These are phyloP conservation scores for Piprites chloris DNA, from an alignment of 2,113 vertebrate species.

Conservation along the genomic window DNA sequence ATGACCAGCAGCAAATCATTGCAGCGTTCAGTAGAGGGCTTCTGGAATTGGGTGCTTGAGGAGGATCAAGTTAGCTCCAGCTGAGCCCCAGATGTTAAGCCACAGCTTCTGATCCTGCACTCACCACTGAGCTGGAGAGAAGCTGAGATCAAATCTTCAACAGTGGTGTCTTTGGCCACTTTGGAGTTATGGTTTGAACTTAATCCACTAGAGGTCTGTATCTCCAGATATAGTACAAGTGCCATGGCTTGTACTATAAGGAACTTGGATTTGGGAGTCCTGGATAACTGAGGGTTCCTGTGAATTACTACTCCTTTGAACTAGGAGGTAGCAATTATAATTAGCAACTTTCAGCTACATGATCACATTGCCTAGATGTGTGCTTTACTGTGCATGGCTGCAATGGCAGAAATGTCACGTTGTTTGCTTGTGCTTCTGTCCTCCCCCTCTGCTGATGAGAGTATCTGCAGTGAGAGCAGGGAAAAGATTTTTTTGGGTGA, in stretches of 20 bases:
- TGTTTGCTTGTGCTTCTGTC: background rate
- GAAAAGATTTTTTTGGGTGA: background rate
- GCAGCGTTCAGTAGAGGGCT: background rate
- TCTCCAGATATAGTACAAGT: too few relatives aligned
- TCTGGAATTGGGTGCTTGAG: background rate
- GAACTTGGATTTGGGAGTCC: background rate
- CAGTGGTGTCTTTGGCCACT: background rate
- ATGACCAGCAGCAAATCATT: background rate
- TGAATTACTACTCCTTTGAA: background rate
- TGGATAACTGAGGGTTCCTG: background rate
- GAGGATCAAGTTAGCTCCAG: background rate
- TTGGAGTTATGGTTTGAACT: background rate
- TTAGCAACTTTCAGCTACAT: constrained; percentile 1
- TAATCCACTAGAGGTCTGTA: background rate
- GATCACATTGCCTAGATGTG: background rate
- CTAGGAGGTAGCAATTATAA: constrained; percentile 13
- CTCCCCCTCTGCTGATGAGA: background rate
- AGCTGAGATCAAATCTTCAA: background rate
- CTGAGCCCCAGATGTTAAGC: background rate
- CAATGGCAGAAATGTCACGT: background rate
- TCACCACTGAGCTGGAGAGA: background rate
- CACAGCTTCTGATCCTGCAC: background rate
- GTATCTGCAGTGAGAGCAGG: background rate
- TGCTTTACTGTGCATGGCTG: background rate
- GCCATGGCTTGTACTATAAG: background rate